Evolutionary conservation across 1,140 invertebrate species (phyloP).

Genomic region (Acromyrmex echinatior): DNA sequence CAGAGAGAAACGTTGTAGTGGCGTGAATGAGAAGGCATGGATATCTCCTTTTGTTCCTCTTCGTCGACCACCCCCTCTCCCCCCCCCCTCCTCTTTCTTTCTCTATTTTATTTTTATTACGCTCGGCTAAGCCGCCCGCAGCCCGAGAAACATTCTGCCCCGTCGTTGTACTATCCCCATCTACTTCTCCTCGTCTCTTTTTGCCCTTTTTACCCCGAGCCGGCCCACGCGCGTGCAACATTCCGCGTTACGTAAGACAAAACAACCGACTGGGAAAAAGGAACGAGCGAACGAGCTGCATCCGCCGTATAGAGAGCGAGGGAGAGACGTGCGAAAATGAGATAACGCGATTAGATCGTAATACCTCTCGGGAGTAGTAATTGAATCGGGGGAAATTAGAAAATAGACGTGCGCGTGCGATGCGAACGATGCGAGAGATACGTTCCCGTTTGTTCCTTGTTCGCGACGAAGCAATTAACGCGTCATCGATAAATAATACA

Average conservation of each 20-base stretch:
- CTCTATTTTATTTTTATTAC: conserved; percentile 61
- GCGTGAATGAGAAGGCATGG: conserved; percentile 41
- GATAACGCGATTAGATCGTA: conserved; percentile 54
- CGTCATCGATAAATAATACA: conserved; percentile 78
- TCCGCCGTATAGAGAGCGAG: not conserved
- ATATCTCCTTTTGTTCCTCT: conserved; percentile 22
- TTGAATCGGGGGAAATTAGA: conserved; percentile 53
- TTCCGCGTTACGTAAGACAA: conserved; percentile 50
- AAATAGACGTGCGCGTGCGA: conserved; percentile 27
- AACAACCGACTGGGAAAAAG: conserved; percentile 20
- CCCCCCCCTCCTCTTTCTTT: not conserved
- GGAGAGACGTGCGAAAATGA: conserved; percentile 40
- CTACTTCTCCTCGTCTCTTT: not conserved
- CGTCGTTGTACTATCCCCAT: not conserved
- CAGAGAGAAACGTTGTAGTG: conserved; percentile 62
- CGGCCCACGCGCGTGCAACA: conserved; percentile 29
- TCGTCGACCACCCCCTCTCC: not conserved
- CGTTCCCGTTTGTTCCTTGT: conserved; percentile 18
- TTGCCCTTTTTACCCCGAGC: not conserved
- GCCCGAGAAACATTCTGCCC: conserved; percentile 52
- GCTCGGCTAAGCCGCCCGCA: conserved; percentile 57
- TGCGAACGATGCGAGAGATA: conserved; percentile 15
- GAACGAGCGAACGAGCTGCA: not conserved
- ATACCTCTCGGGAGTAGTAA: conserved; percentile 27
- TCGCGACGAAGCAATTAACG: conserved; percentile 74